Conservation (phyloP, 2,113 vertebrate genomes). For the Microtus pennsylvanicus region DNA sequence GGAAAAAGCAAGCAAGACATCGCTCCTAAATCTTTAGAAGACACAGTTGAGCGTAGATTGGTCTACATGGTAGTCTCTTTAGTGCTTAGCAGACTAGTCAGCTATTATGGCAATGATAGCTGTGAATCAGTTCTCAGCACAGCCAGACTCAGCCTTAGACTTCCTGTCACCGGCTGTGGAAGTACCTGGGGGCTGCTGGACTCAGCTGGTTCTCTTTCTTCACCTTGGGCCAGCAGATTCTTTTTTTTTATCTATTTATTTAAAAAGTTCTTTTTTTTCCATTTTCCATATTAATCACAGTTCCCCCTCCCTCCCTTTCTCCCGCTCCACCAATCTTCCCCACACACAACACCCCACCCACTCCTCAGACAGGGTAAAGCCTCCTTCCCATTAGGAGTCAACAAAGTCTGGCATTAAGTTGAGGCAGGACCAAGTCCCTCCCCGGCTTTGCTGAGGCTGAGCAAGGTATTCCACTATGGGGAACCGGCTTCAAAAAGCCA, state of each 20-base stretch:
- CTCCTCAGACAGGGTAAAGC: too few species aligned
- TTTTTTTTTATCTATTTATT: background rate
- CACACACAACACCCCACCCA: too few species aligned
- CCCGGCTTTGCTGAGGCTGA: too few species aligned
- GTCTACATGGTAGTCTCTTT: background rate
- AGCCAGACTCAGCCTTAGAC: background rate
- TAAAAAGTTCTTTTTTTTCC: too few species aligned
- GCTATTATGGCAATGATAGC: constrained; percentile 1
- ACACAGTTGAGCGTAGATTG: constrained; percentile 15
- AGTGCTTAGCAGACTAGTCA: constrained; percentile 21
- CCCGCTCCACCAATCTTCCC: too few species aligned
- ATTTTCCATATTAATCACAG: too few species aligned
- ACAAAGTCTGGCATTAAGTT: too few species aligned
- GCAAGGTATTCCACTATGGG: too few species aligned
- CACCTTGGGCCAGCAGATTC: background rate
- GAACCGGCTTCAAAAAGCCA: too few species aligned
- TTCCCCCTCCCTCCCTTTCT: too few species aligned
- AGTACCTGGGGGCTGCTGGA: background rate
- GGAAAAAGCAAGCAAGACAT: background rate
- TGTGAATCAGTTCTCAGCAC: constrained; percentile 45
- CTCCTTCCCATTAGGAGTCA: too few species aligned
- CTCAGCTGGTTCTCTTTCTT: background rate
- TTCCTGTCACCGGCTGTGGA: background rate
- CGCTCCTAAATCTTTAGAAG: background rate
- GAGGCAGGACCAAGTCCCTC: too few species aligned